Evolutionary conservation across 2,113 vertebrate species (phyloP).

Genomic region (Choloepus hoffmanni): DNA sequence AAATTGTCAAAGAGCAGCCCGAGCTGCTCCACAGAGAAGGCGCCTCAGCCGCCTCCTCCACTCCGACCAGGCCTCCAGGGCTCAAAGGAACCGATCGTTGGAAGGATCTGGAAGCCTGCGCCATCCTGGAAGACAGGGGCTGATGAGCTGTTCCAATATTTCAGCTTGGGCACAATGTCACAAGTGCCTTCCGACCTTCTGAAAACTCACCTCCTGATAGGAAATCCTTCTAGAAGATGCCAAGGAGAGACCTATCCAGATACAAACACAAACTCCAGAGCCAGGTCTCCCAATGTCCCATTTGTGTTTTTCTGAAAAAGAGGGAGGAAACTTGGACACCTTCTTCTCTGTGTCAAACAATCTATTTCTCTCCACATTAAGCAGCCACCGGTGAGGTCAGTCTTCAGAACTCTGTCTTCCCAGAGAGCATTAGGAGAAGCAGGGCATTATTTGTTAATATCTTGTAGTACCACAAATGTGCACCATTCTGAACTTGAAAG

Average conservation of each 20-base stretch:
- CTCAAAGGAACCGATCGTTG: rapidly evolving
- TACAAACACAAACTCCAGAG: not conserved
- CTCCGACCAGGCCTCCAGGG: not conserved
- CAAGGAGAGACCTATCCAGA: not conserved
- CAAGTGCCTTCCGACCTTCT: not conserved
- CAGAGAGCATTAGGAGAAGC: not conserved
- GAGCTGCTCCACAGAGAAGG: not conserved
- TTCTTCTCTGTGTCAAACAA: not conserved
- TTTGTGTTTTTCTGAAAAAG: not conserved
- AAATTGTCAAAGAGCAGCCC: slow-evolving; percentile 43
- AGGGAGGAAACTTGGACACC: not conserved
- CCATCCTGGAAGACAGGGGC: not conserved
- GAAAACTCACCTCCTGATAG: not conserved
- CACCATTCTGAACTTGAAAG: not conserved
- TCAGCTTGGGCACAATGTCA: not conserved
- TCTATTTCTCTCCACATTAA: too few species aligned
- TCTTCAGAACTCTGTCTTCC: slow-evolving; percentile 20
- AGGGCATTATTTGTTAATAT: not conserved
- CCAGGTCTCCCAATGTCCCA: not conserved
- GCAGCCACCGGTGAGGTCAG: not conserved
- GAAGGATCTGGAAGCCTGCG: not conserved
- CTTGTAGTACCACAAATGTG: not conserved
- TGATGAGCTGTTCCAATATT: not conserved
- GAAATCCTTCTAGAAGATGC: not conserved
- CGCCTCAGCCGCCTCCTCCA: not conserved